Percentiles rank a stretch among this genome's conserved stretches.
Evolutionary conservation across 2,113 vertebrate species (phyloP).

Genomic region (Tachycineta bicolor): DNA sequence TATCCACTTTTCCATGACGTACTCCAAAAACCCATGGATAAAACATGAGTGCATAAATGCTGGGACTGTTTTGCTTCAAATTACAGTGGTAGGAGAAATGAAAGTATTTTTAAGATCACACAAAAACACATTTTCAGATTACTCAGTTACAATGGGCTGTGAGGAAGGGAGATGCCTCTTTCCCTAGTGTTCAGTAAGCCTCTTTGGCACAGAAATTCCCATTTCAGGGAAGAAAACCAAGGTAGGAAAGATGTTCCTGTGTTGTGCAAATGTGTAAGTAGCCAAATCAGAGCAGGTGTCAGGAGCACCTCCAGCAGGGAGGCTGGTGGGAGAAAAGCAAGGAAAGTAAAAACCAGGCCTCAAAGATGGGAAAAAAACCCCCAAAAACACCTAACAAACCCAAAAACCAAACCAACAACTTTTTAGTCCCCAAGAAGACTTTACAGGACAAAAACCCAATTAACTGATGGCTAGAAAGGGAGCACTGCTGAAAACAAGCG

Average conservation of each 20-base stretch:
- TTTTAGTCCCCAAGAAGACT: neutral
- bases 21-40: neutral
- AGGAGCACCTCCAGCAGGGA: neutral
- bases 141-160: neutral
- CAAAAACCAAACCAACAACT: neutral
- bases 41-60: neutral
- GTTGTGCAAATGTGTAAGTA: fast-evolving
- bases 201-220: neutral
- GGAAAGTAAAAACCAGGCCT: neutral
- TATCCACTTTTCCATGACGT: neutral
- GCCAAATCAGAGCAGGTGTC: neutral
- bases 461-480: neutral
- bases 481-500: neutral
- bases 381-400: too few relatives aligned
- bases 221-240: neutral
- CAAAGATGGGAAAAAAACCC: neutral
- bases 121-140: neutral
- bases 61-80: neutral
- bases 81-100: neutral
- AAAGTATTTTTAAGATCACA: neutral
- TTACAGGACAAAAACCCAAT: neutral
- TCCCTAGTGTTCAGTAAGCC: neutral
- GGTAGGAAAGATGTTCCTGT: neutral
- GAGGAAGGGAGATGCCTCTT: neutral
- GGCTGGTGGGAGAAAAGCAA: neutral